Base-by-base conservation (phyloP, 2,888 invertebrate species). In the Drosophila glabriapex region DNA sequence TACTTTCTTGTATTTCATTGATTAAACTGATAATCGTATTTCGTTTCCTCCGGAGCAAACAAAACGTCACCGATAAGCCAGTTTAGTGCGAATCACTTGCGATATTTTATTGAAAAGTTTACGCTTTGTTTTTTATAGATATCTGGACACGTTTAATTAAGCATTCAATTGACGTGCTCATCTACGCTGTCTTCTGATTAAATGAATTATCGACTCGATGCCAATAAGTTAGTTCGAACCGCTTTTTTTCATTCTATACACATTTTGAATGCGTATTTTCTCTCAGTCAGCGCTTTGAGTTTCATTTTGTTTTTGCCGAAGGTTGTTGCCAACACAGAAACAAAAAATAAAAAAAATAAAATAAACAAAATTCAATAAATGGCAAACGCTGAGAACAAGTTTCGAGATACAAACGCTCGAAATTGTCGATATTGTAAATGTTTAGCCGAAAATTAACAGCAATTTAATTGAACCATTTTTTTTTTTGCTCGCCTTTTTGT, bases 371-470 rank as follows among this genome's bases (percentile, higher is more conserved):
- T 83, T 60, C 70, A 80, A 73, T 73, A 74, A 79, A 86, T 79
- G 79, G 79, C 70, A 58, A 68, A 71, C 54, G 76, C 39, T 59
- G 69, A 78, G 76, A 88, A 83, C 83, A 81, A 83, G 85, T 83
- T 88, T 83, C 65, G 35, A 69, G 56, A 71, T 59, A 71, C 35
- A 78, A 55, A 60, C 60, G 12, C 46, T 25, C 25, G 25, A 46
- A 46, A 29, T 39, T 31, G 41, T 31, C 29, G 16, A 58, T 29
- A 77, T 88, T 83, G 83, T 82, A 88, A 85, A 85, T 85, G 80
- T 88, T 85, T 85, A 88, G 88, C 85, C 83, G 71, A 69, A 83
- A 88, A 88, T 85, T 85, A 88, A 88, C 80, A 88, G 69, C 80
- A 82, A 78, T 88, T 88, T 83, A 88, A 88, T 85, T 82, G 80